Percentiles rank a stretch among this genome's conserved stretches.
Evolutionary conservation across 2,797 vertebrate genomes (phyloP).

Genomic region (Amblyopsis hoosieri): DNA sequence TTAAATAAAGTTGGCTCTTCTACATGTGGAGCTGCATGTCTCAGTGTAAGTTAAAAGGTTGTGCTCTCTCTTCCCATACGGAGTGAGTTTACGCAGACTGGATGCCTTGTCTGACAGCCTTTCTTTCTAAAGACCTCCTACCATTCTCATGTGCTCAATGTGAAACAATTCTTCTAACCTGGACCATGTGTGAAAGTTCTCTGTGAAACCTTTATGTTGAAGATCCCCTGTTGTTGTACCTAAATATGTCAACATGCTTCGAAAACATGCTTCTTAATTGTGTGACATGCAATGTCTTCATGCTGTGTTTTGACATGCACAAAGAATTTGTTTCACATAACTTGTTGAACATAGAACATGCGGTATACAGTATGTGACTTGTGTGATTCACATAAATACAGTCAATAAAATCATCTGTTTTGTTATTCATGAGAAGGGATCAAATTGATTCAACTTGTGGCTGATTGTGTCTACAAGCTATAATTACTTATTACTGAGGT

Average conservation of each 20-base stretch:
- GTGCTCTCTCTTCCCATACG: conserved; percentile 59
- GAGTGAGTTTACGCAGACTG: conserved; percentile 62
- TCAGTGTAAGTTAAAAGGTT: conserved; percentile 50
- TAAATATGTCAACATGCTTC: background rate
- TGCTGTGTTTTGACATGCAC: no score
- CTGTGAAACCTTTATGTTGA: background rate
- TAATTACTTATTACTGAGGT: no score
- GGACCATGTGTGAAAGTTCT: conserved; percentile 15
- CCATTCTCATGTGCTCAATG: conserved; percentile 43
- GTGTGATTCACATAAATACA: no score
- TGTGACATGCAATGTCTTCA: no score
- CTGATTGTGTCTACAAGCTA: no score
- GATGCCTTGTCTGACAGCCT: conserved; percentile 57
- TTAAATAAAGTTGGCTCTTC: conserved; percentile 49
- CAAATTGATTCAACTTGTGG: no score
- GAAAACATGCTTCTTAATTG: no score
- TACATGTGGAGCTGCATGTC: conserved; percentile 55
- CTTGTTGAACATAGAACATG: no score
- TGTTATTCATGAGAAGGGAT: no score
- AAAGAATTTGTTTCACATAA: no score
- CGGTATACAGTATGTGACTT: no score
- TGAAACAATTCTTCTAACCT: conserved; percentile 13
- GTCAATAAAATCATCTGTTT: no score
- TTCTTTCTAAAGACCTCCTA: conserved; percentile 72
- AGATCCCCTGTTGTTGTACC: background rate